Evolutionary conservation across 1,140 invertebrate species (phyloP).

Genomic region (Aphis gossypii): DNA sequence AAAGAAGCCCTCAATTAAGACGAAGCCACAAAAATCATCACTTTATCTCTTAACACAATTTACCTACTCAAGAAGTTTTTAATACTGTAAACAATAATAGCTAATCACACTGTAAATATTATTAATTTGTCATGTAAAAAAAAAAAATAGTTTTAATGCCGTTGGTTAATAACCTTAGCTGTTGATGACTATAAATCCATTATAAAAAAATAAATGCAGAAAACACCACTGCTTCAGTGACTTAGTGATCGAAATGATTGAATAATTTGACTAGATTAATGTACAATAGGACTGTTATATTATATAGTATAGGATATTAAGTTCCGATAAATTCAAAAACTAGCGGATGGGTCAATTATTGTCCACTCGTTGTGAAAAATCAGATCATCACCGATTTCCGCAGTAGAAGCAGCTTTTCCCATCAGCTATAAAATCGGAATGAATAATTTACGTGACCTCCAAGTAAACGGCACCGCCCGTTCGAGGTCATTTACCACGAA

Average conservation of each 20-base stretch:
- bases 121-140: too few species aligned
- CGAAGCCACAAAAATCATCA: too few species aligned
- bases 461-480: not conserved
- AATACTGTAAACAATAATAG: too few species aligned
- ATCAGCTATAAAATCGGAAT: not conserved
- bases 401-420: not conserved
- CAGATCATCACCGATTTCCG: not conserved
- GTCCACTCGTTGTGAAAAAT: not conserved
- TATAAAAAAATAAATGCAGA: not conserved
- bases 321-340: not conserved
- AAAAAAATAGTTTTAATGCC: too few species aligned
- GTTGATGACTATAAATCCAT: too few species aligned
- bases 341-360: not conserved
- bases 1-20: too few species aligned
- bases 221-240: not conserved
- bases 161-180: too few species aligned
- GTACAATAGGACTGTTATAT: not conserved
- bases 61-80: too few species aligned
- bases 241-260: not conserved
- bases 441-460: not conserved
- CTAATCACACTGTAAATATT: too few species aligned
- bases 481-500: not conserved
- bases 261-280: not conserved
- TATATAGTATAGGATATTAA: not conserved
- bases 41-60: too few species aligned